Base-by-base conservation (phyloP, 2,888 invertebrate genomes). In the Apamea sordens region DNA sequence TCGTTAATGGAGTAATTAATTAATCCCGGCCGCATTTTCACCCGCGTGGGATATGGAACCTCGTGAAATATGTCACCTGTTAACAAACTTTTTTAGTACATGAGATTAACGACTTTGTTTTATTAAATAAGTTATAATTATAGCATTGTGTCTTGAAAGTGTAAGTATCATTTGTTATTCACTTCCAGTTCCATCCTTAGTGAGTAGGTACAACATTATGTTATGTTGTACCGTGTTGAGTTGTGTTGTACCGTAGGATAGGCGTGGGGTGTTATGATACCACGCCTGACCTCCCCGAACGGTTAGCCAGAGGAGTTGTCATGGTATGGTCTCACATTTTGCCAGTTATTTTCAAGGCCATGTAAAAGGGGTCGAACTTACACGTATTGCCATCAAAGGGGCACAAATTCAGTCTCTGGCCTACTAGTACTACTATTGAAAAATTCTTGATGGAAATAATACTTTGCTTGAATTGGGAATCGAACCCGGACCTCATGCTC, bases 1-100 rank as follows among this genome's bases (percentile, higher is more conserved):
- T 65, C 76, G 76, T 82, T 78, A 83, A 74, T 83, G 74, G 71
- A 81, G 61, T 82, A 81, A 81, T 80, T 80, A 73, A 80, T 80
- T 80, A 36, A 67, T 83, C 75, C 53, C 10, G 15, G 44, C 64
- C 56, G 28, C 75, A 69, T 61, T 50, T 56, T 61, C 68, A 36
- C 69, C 61, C 47, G 63, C 36, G 28, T 64, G 68, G 75, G 72
- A 41, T 61, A 64, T 65, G 68, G n/a, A 47, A 15, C 73, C 36
- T 47, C 47, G 53, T 36, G 47, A 65, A 74, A 79, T 69, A 61
- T 70, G 24, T 72, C 47, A 59, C 10, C 56, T 68, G 74, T 59
- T 41, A 72, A 63, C 24, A 50, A 80, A 61, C 28, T 76, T 74
- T 80, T 73, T 28, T 75, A 56, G n/a, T 36, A 28, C 10, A 18